Conservation (phyloP, 2,113 vertebrate species). For the Baryphthengus martii region DNA sequence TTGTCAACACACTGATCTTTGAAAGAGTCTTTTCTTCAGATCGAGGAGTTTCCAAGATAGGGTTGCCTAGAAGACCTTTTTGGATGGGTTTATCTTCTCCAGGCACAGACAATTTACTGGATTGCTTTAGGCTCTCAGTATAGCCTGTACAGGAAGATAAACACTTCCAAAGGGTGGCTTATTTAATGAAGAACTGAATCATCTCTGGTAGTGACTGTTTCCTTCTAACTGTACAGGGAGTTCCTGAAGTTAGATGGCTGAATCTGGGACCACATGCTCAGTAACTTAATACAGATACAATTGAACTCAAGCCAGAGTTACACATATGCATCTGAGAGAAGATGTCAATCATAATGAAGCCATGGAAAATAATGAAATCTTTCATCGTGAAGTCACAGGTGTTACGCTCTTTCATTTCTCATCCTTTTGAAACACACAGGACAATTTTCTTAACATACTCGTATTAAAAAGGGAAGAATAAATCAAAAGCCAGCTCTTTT, state of each 20-base stretch:
- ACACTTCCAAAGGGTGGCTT: not conserved
- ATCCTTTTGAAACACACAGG: not conserved
- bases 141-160: not conserved
- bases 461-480: not conserved
- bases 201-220: not conserved
- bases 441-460: not conserved
- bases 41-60: not conserved
- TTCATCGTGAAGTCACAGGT: not conserved
- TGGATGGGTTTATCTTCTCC: not conserved
- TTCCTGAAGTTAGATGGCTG: not conserved
- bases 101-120: not conserved
- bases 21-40: not conserved
- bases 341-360: not conserved
- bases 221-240: not conserved
- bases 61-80: not conserved
- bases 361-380: not conserved
- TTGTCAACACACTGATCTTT: not conserved
- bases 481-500: not conserved
- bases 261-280: not conserved
- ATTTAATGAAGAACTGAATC: not conserved
- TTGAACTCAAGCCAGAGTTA: not conserved
- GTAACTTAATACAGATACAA: not conserved
- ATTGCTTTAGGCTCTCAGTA: rapidly evolving
- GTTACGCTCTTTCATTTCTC: not conserved
- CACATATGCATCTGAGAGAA: not conserved